These are phyloP conservation scores for Casuarius casuarius DNA, from an alignment of 2,113 vertebrate species.

Conservation along the genomic window DNA sequence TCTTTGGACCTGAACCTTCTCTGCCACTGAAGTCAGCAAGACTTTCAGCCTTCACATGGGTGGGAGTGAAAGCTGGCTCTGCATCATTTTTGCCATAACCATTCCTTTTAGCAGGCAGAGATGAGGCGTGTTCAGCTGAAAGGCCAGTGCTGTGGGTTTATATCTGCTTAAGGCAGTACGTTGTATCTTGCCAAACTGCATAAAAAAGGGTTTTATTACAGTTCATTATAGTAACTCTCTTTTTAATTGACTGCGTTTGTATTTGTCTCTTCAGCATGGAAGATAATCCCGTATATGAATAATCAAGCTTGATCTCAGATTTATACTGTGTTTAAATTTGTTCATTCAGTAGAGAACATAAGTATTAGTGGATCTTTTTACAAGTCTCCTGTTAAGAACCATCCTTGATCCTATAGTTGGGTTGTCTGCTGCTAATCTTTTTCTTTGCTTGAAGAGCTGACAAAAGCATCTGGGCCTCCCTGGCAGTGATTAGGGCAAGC, in stretches of 20 bases:
- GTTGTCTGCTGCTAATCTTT: slow-evolving; percentile 68
- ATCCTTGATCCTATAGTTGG: slow-evolving; percentile 27
- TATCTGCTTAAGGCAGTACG: not conserved
- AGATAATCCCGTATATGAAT: slow-evolving; percentile 29
- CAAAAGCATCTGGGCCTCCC: slow-evolving; percentile 67
- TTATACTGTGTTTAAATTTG: slow-evolving; percentile 46
- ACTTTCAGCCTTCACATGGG: not conserved
- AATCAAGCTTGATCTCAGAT: slow-evolving; percentile 32
- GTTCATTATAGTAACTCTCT: not conserved
- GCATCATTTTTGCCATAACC: not conserved
- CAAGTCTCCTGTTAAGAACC: slow-evolving; percentile 37
- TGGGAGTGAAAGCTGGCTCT: not conserved
- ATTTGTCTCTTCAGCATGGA: not conserved
- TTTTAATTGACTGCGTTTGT: not conserved
- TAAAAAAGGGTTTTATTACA: not conserved
- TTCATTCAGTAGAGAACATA: not conserved
- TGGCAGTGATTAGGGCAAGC: slow-evolving; percentile 67
- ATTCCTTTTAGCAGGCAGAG: accelerated
- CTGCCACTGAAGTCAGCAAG: not conserved
- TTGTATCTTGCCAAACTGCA: not conserved
- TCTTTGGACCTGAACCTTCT: not conserved
- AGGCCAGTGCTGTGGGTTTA: accelerated
- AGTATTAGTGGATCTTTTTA: slow-evolving; percentile 40
- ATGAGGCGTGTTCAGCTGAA: not conserved
- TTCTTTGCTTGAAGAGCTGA: slow-evolving; percentile 62